Base-by-base conservation (phyloP, 2,113 vertebrate genomes). In the Puntigrus tetrazona region DNA sequence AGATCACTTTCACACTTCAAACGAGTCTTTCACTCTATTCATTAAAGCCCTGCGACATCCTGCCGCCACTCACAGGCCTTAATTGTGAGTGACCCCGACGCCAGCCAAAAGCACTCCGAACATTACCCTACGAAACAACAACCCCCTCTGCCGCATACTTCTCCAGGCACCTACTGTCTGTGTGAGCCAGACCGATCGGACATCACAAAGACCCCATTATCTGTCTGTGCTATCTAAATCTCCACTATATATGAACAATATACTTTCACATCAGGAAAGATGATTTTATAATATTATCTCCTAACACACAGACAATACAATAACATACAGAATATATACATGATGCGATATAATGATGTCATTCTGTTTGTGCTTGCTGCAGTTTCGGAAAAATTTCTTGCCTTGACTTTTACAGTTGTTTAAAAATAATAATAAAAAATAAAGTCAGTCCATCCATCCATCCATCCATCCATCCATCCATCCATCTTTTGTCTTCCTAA, bases 1-100 rank as follows among this genome's bases (percentile, higher is more conserved):
- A 41, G 77, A 86, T 88, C 67, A 34, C 65, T 86, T 84, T 86
- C 84, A 86, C 52, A 84, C 65, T 84, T 38, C 69, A 80, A 75
- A 85, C 50, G 50, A 80, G 73, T 75, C 25, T 74, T 55, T 61
- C 38, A 78, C 22, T 70, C 50, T 25, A 77, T 80, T 87, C 45
- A 87, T 77, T 87, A 84, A 57, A 86, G 45, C 52, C 13, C 45
- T 31, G 34, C 57, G 43, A 65, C 85, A 47, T 14, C 22, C 36
- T 74, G 78, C 86, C 72, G 75, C 77, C 63, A 55, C 47, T 45
- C 50, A 59, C 5, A 45, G 57, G 31, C 22, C 65, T 72, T 87
- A 74, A 78, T 79, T 83, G 78, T 81, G 83, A 38, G 31, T 47
- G 81, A 57, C 67, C 38, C 25, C 75, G n/a, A 73, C 65, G 20